Base-by-base conservation (phyloP, 2,113 vertebrate species). In the Oryzias celebensis region DNA sequence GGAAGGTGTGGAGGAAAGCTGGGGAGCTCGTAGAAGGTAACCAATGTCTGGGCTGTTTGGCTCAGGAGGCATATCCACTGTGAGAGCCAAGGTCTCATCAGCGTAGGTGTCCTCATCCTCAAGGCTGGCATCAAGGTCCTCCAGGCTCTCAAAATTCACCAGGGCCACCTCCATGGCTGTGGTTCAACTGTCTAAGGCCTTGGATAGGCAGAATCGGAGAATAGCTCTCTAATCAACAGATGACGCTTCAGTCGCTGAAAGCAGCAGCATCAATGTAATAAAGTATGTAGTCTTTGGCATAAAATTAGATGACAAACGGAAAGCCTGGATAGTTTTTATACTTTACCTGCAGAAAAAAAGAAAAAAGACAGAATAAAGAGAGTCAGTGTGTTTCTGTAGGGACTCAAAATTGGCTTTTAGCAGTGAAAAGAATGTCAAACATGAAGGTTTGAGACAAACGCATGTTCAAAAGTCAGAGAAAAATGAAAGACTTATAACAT, bases 141-240 rank as follows among this genome's bases (percentile, higher is more conserved):
- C 93, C 5, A 92, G 75, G 58, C 91, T 93, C 77, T 94, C 93
- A 66, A 96, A 95, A 77, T 93, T 93, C 68, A 97, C 94, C 48
- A 97, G 88, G 58, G 95, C 93, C 80, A 96, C 92, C 77, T 98
- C 95, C 94, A 98, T 97, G 89, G 93, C 92, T 93, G 91, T 47
- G 3, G 50, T 44, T 73, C 59, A 78, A 76, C 81, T 85, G 53
- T 60, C 58, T 50, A 66, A 52, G 64, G 59, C 75, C 50, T 74
- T 61, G 55, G 57, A 64, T 4, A 18, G 54, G 24, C 24, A 64
- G 24, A n/a, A 28, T 47, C 26, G 65, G 45, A 73, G 31, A 53
- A 49, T 53, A 24, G 47, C 50, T 26, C 54, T 14, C 43, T 73
- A 23, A 49, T 10, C 17, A 18, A 73, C 51, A 43, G 72, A 62